These are phyloP conservation scores for Callinectes sapidus DNA, from an alignment of 2,888 invertebrate species.

Conservation along the genomic window DNA sequence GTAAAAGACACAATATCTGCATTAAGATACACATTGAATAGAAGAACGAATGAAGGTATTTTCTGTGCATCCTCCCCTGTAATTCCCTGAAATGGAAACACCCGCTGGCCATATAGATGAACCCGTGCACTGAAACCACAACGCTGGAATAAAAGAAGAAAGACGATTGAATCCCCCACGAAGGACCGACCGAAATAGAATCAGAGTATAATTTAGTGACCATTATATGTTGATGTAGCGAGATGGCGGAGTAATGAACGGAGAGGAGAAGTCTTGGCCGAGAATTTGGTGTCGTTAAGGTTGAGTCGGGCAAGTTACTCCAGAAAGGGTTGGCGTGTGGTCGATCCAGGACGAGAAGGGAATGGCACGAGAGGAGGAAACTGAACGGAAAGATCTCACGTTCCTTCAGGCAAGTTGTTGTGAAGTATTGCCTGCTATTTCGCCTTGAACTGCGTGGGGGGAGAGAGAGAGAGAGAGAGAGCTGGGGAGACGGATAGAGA, in stretches of 20 bases:
- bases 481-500: background rate
- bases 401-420: background rate
- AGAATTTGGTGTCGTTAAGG: background rate
- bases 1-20: background rate
- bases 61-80: too few species aligned
- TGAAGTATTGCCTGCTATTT: background rate
- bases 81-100: too few species aligned
- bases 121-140: too few species aligned
- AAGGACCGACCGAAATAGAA: too few species aligned
- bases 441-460: background rate
- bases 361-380: background rate
- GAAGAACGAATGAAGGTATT: too few species aligned
- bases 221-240: too few species aligned
- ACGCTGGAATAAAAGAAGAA: too few species aligned
- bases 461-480: background rate
- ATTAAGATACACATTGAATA: background rate
- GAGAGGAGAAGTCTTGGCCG: background rate
- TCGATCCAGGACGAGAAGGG: background rate
- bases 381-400: background rate
- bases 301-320: background rate
- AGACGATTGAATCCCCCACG: too few species aligned
- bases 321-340: background rate
- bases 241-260: too few species aligned
- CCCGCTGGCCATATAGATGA: too few species aligned
- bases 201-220: too few species aligned